Conservation (phyloP, 2,888 invertebrate species). For the Ecliptopera silaceata region DNA sequence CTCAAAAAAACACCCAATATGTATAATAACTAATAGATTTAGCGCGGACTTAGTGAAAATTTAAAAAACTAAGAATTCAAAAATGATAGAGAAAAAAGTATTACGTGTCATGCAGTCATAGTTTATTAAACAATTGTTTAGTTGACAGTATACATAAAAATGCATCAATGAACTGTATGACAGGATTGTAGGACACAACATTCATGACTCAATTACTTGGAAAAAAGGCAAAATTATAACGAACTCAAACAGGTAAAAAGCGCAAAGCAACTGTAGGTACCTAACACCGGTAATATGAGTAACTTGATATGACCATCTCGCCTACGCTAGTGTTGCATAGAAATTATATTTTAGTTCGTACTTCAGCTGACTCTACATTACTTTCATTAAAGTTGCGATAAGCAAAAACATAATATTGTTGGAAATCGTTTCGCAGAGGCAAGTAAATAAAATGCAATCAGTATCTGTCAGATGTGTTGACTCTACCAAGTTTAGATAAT, state of each 20-base stretch:
- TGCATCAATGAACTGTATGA: conserved; percentile 35
- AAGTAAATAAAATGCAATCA: no score
- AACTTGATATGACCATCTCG: conserved; percentile 16
- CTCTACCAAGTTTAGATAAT: no score
- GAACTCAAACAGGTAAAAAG: conserved; percentile 46
- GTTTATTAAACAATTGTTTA: neutral
- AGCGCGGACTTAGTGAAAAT: no score
- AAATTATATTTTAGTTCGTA: conserved; percentile 2
- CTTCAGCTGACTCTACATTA: conserved; percentile 3
- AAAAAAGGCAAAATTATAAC: conserved; percentile 37
- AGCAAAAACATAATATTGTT: neutral
- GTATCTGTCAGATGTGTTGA: no score
- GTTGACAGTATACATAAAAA: conserved; percentile 19
- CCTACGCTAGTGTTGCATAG: conserved; percentile 10
- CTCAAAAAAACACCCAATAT: no score
- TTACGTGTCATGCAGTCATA: no score
- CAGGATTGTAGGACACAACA: conserved; percentile 22
- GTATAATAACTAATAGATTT: no score
- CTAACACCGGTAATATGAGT: conserved; percentile 10
- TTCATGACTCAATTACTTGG: conserved; percentile 47
- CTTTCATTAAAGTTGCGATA: conserved; percentile 4
- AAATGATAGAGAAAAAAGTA: no score
- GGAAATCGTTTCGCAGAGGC: neutral
- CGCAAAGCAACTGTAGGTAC: conserved; percentile 20
- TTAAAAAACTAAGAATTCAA: no score